Base-by-base conservation (phyloP, 2,113 vertebrate genomes). In the Danio rerio region DNA sequence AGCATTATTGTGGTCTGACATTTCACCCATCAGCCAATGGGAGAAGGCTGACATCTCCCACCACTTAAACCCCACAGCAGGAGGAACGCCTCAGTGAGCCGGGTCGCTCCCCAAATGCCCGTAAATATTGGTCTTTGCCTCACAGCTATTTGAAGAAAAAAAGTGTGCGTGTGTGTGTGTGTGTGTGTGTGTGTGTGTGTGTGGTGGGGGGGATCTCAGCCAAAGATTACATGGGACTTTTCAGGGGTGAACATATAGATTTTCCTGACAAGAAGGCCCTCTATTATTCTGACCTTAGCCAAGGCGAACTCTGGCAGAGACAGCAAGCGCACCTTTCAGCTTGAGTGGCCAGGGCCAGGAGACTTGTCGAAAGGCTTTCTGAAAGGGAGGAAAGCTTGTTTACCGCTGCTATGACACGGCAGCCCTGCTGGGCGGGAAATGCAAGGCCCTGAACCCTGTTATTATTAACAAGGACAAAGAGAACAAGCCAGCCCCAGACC, bases 391-490 rank as follows among this genome's bases (percentile, higher is more conserved):
- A 87, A 77, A 90, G 93, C 91, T 95, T 94, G 93, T 94, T 95
- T 95, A 94, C 92, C 89, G 92, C 92, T 90, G 93, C 92, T 92
- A 92, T 94, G 92, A 94, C 93, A 92, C 90, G 89, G 91, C 91
- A 92, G 93, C 91, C 93, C 93, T 91, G 93, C 92, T 90, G 92
- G 92, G 92, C 91, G 89, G 92, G 92, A 93, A 93, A 93, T 82
- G 75, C 85, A 69, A 86, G 91, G 89, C 93, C 91, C 92, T 92
- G 92, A 91, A 92, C 92, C 93, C 94, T 94, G 93, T 94, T 95
- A 95, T 95, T 95, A 95, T 94, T 94, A 95, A 95, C 93, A 95
- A 95, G 94, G 94, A 95, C 94, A 94, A 94, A 94, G 91, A 94
- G 93, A 94, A 93, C 92, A 91, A 90, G 72, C 73, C 83, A 66